Percentiles rank a stretch among this genome's conserved stretches.
Evolutionary conservation across 1,140 invertebrate species (phyloP).

Genomic region (Diorhabda carinulata): DNA sequence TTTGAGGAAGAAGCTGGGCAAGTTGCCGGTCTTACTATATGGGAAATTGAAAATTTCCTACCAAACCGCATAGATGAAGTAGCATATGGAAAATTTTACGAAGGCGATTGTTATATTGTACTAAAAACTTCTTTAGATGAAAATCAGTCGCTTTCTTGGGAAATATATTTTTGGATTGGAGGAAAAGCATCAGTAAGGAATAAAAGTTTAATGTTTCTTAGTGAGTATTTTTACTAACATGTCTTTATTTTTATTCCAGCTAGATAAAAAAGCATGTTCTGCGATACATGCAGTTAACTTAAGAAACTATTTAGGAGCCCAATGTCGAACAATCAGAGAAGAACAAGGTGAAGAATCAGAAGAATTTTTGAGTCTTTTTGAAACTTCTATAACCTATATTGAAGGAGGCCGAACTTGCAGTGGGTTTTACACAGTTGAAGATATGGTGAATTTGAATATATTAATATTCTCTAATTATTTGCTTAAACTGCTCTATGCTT

Average conservation of each 20-base stretch:
- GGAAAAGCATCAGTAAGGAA: constrained; percentile 81
- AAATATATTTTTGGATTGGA: constrained; percentile 99
- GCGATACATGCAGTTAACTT: constrained; percentile 99
- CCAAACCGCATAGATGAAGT: constrained; percentile 90
- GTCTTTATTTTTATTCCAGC: constrained; percentile 48
- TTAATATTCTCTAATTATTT: neutral
- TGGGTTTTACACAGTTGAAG: constrained; percentile 97
- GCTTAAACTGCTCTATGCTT: constrained; percentile 25
- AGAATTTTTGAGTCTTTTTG: constrained; percentile 92
- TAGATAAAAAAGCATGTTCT: constrained; percentile 97
- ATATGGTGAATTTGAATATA: constrained; percentile 52
- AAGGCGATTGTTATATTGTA: constrained; percentile 98
- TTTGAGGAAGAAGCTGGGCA: constrained; percentile 98
- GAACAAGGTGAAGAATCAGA: constrained; percentile 96
- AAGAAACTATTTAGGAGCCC: constrained; percentile 90
- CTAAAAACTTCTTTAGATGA: constrained; percentile 88
- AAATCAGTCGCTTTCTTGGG: constrained; percentile 81
- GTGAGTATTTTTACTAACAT: neutral
- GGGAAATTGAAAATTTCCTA: constrained; percentile 99
- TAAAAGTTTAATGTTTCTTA: constrained; percentile 16
- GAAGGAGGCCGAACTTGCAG: constrained; percentile 94
- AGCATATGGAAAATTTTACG: constrained; percentile 96
- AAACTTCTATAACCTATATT: constrained; percentile 90
- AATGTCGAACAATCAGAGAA: constrained; percentile 94
- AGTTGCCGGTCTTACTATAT: constrained; percentile 80